Conservation (phyloP, 2,888 invertebrate genomes). For the Eupeodes luniger region DNA sequence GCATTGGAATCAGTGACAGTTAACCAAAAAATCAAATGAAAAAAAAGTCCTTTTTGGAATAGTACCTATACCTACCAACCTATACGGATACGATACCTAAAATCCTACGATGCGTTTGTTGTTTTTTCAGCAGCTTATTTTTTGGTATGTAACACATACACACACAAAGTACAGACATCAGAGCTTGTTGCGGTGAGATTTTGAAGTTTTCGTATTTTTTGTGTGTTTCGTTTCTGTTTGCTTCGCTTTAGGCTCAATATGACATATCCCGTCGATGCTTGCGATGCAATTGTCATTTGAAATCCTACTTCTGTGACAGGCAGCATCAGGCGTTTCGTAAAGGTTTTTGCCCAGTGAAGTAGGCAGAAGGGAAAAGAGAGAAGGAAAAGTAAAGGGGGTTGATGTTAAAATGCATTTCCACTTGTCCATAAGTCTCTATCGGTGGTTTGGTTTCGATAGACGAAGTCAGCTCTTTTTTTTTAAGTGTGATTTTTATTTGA, state of each 20-base stretch:
- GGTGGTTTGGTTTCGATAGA: neutral
- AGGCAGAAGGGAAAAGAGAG: neutral
- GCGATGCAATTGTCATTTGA: conserved; percentile 75
- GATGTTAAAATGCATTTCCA: conserved; percentile 64
- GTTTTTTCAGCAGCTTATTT: conserved; percentile 59
- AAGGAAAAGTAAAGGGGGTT: neutral
- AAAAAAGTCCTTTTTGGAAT: conserved; percentile 58
- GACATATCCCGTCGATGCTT: conserved; percentile 73
- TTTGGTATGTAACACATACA: conserved; percentile 13
- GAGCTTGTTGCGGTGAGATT: conserved; percentile 61
- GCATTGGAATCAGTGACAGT: conserved; percentile 59
- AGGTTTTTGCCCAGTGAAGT: neutral
- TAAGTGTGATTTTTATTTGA: conserved; percentile 49
- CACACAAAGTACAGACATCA: neutral
- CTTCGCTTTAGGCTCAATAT: conserved; percentile 67
- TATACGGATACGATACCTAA: neutral
- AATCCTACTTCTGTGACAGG: conserved; percentile 70
- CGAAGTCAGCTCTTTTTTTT: conserved; percentile 1
- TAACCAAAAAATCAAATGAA: conserved; percentile 41
- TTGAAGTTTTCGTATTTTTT: conserved; percentile 22
- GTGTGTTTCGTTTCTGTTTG: conserved; percentile 16
- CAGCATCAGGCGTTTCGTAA: conserved; percentile 32
- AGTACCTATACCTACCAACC: neutral
- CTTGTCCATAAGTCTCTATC: conserved; percentile 39
- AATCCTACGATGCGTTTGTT: conserved; percentile 50